phyloP scores from a whole-genome alignment of 1,140 invertebrate genomes.

The Thaumetopoea pityocampa region DNA sequence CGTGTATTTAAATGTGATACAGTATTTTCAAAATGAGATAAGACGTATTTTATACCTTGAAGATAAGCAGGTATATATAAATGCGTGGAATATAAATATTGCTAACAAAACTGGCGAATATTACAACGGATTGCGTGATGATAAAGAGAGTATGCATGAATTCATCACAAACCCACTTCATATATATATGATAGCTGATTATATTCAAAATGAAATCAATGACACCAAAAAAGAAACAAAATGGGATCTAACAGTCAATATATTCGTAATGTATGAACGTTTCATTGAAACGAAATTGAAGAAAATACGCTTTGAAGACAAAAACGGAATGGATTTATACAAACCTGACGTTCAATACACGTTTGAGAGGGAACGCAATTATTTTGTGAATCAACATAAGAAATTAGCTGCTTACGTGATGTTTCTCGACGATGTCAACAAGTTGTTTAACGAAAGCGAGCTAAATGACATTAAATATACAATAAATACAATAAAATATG shows the following conservation, averaged over 20 bases:
- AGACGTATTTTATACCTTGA: no score
- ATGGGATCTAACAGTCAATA: conserved; percentile 4
- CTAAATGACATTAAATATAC: background rate
- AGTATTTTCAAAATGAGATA: no score
- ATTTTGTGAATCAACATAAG: conserved; percentile 6
- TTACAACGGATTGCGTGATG: no score
- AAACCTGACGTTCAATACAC: conserved; percentile 2
- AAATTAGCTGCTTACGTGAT: conserved; percentile 10
- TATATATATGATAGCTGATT: conserved; percentile 2
- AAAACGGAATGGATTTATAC: conserved; percentile 10
- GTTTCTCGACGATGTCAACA: background rate
- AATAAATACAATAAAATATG: background rate
- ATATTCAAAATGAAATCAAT: background rate
- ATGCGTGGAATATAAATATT: no score
- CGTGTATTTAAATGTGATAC: no score
- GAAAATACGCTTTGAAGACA: conserved; percentile 11
- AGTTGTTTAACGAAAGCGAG: background rate
- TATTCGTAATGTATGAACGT: conserved; percentile 1
- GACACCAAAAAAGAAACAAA: background rate
- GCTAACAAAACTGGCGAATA: no score
- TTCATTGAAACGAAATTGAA: conserved; percentile 14
- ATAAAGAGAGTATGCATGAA: background rate
- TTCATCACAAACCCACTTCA: background rate
- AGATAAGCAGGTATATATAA: no score
- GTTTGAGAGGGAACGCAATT: conserved; percentile 1